Evolutionary conservation across 2,113 vertebrate genomes (phyloP), one percentile per base, ranked within the genome.

Genomic region (Lasiurus cinereus): DNA sequence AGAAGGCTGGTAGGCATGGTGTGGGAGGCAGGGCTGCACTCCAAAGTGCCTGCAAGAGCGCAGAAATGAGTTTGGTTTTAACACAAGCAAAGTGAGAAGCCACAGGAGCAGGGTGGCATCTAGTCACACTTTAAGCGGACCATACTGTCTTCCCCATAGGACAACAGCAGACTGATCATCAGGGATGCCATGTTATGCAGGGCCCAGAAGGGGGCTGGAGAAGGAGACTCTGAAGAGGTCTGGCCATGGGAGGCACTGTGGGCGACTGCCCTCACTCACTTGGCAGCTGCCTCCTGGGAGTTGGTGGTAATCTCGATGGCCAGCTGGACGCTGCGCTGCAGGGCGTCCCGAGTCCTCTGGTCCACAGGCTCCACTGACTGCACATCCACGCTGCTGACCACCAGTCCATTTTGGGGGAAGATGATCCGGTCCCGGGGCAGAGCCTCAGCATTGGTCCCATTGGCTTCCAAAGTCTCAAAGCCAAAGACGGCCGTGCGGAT

Each of bases 291-390:
- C 97, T 99, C 99, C 97, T 99, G 99, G n/a, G 99, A 99, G 98
- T 99, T 99, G 97, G 99, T 99, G 97, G 99, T 99, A 96, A 99
- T 99, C 97, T 99, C 99, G 0, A 99, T 99, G 97, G 99, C 99
- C 8, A 99, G 98, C 97, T 99, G 99, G 62, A 99, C 99, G 0
- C 99, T 99, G 97, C 99, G 99, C 98, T 99, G 99, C 91, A 99
- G 98, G 19, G 99, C 98, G 0, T 99, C 99, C 0, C 99, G 98
- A 0, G 99, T 99, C 95, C 99, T 97, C 98, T 99, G 99, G 97
- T 99, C 99, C 76, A 99, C 99, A 0, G 99, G 99, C 95, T 99
- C 99, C 97, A 99, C 99, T 0, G 99, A 99, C 96, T 99, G 99
- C 93, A 99, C 99, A 92, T 99, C 99, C 70, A 99, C 98, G 0